Percentiles rank a stretch among this genome's conserved stretches.
These are phyloP conservation scores for Syngnathoides biaculeatus DNA, from an alignment of 2,113 vertebrate genomes.

Conservation along the genomic window DNA sequence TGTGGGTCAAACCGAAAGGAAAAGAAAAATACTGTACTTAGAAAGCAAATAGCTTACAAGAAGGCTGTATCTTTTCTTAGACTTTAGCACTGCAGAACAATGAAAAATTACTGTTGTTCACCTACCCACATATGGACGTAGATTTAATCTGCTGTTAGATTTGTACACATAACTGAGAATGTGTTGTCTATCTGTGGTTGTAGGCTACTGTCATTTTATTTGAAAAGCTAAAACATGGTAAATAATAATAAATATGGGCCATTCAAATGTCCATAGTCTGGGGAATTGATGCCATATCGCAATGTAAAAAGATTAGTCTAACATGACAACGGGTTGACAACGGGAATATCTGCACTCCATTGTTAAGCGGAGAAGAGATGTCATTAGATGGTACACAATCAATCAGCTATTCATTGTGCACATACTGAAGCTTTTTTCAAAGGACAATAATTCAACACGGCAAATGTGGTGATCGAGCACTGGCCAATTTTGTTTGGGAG, in stretches of 20 bases:
- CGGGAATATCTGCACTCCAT: constrained; percentile 1
- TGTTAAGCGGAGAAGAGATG: neutral
- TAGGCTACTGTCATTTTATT: constrained; percentile 6
- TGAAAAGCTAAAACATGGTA: neutral
- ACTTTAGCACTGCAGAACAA: neutral
- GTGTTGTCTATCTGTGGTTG: neutral
- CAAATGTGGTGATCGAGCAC: neutral
- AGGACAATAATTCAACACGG: constrained; percentile 3
- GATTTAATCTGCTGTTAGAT: neutral
- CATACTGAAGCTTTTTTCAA: constrained; percentile 6
- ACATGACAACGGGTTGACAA: neutral
- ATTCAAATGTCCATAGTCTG: constrained; percentile 3
- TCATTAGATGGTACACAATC: neutral
- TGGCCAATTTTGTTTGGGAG: constrained; percentile 5
- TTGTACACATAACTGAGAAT: neutral
- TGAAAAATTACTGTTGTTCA: neutral
- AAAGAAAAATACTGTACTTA: no score
- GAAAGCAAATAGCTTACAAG: neutral
- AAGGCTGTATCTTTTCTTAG: no score
- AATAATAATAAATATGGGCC: constrained; percentile 12
- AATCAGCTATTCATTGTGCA: constrained; percentile 6
- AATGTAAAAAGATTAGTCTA: neutral
- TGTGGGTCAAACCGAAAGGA: no score
- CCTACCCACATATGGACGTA: neutral
- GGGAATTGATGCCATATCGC: neutral